These are phyloP conservation scores for Henicopernis longicauda DNA, from an alignment of 2,113 vertebrate genomes.

Conservation along the genomic window DNA sequence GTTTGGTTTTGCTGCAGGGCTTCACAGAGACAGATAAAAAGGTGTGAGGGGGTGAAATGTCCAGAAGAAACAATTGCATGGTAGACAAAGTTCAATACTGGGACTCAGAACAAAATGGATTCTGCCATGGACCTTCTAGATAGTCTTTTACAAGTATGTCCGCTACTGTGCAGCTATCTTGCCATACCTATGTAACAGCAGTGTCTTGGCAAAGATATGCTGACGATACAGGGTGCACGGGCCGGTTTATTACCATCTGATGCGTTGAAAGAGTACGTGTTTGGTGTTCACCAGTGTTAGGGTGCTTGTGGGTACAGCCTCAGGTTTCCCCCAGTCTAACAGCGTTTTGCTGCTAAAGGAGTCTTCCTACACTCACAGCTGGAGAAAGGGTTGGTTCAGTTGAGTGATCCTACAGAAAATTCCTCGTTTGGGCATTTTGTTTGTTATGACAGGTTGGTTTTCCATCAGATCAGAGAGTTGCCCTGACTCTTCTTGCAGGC, in stretches of 20 bases:
- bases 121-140: not conserved
- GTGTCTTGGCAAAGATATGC: not conserved
- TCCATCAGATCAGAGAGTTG: not conserved
- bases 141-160: not conserved
- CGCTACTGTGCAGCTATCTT: not conserved
- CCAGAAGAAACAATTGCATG: not conserved
- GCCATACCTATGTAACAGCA: not conserved
- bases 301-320: not conserved
- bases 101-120: not conserved
- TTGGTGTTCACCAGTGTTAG: not conserved
- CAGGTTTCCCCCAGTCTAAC: not conserved
- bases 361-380: not conserved
- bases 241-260: not conserved
- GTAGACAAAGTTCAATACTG: not conserved
- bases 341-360: not conserved
- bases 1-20: not conserved
- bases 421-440: not conserved
- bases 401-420: not conserved
- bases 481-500: not conserved
- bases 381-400: not conserved
- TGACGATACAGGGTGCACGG: fast-evolving
- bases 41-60: not conserved
- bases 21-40: not conserved
- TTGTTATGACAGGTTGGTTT: not conserved
- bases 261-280: not conserved